Evolutionary conservation across 2,888 invertebrate species (phyloP), one percentile per base, ranked within the genome.

Genomic region (Dolichomitus sp.): DNA sequence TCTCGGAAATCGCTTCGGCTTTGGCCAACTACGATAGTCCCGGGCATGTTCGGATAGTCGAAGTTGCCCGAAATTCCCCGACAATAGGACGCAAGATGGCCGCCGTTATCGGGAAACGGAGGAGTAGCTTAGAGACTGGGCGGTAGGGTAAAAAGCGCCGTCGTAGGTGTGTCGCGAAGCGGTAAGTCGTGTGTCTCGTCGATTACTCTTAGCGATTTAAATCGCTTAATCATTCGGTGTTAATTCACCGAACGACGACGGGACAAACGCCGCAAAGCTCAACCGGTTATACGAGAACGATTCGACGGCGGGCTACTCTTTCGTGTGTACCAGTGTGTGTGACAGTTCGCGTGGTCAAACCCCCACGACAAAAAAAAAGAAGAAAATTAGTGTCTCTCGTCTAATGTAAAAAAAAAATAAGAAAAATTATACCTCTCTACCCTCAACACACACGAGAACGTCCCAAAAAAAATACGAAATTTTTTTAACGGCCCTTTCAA

Each of bases 11-110:
- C n/a, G 23, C 30, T 77, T 27, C 37, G 17, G 37, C 14, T 54
- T 80, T 83, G 86, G 72, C 5, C 52, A 14, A 54, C 68, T 42
- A 87, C 89, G 89, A 81, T 77, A 50, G 48, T 19, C 27, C 42
- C 79, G 83, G 85, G 70, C 33, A 33, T 59, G 17, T 17, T 48
- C 48, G 48, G 48, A 5, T 45, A 83, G 81, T 85, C 81, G 81
- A 81, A 78, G 70, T 40, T 11, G 86, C 81, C 77, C 79, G 87
- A 66, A 19, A 12, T 30, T 12, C 19, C n/a, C 59, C 76, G 37
- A 30, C 96, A 96, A 96, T 95, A 95, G 94, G 94, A 94, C 95
- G 94, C 96, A 96, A 96, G 96, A 97, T 96, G 96, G 96, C 96
- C 95, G 96, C 95, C 95, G 95, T 95, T 95, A 95, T 95, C 95